Evolutionary conservation across 2,888 invertebrate genomes (phyloP).

Genomic region (Mythimna pallens): DNA sequence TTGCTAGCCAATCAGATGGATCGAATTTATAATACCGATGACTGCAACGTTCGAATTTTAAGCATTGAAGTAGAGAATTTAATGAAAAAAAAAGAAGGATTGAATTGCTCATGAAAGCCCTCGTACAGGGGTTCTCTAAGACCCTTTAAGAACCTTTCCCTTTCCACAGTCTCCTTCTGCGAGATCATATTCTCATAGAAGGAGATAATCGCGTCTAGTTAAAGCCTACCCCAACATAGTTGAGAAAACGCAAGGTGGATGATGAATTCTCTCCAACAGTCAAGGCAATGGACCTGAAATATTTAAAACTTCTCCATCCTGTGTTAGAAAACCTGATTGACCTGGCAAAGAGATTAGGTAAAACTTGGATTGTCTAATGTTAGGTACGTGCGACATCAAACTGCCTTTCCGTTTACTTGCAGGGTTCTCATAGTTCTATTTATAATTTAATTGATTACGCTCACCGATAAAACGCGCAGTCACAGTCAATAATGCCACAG

Average conservation of each 20-base stretch:
- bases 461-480: conserved; percentile 12
- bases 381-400: neutral
- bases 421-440: conserved; percentile 8
- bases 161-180: too few relatives aligned
- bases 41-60: neutral
- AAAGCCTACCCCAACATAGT: neutral
- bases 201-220: too few relatives aligned
- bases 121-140: too few relatives aligned
- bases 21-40: neutral
- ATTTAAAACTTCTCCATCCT: too few relatives aligned
- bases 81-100: too few relatives aligned
- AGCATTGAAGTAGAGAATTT: neutral
- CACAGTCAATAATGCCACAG: conserved; percentile 25
- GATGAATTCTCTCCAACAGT: too few relatives aligned
- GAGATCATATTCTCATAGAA: too few relatives aligned
- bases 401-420: neutral
- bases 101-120: too few relatives aligned
- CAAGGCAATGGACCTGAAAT: too few relatives aligned
- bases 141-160: too few relatives aligned
- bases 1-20: neutral
- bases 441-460: conserved; percentile 10
- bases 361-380: neutral
- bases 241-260: neutral
- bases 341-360: neutral
- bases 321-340: neutral